phyloP scores from a whole-genome alignment of 2,797 vertebrate genomes.

The Amniataba percoides region DNA sequence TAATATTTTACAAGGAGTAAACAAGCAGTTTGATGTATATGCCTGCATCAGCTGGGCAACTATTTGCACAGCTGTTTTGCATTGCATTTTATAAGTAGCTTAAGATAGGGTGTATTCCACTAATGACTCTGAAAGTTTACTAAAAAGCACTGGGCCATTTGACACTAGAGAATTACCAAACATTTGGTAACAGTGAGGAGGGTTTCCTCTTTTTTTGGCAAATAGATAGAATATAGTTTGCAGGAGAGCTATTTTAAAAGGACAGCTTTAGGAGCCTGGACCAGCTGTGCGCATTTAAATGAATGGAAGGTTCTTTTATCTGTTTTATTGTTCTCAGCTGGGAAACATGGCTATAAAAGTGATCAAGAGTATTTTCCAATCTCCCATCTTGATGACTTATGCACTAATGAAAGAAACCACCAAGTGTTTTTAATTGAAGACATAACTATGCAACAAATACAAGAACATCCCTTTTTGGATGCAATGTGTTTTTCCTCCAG shows the following conservation, averaged over 20 bases:
- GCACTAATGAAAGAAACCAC: conserved; percentile 34
- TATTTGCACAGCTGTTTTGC: background rate
- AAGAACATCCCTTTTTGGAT: conserved; percentile 40
- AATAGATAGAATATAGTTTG: conserved; percentile 4
- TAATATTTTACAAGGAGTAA: conserved; percentile 22
- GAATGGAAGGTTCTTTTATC: conserved; percentile 28
- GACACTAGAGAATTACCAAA: background rate
- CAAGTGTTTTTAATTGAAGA: conserved; percentile 55
- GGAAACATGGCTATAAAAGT: conserved; percentile 47
- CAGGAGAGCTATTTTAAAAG: background rate
- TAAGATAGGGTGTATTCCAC: background rate
- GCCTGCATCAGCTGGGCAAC: background rate
- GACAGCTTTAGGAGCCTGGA: background rate
- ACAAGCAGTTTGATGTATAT: conserved; percentile 33
- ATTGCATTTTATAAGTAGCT: background rate
- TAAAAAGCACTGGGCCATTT: background rate
- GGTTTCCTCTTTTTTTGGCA: background rate
- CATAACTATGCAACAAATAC: conserved; percentile 34
- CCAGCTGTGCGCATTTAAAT: conserved; percentile 9
- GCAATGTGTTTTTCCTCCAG: conserved; percentile 25
- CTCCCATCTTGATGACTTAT: conserved; percentile 41
- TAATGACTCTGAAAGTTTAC: background rate
- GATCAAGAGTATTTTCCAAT: conserved; percentile 45
- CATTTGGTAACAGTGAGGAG: background rate
- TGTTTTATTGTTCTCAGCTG: conserved; percentile 37